Evolutionary conservation across 2,888 invertebrate genomes (phyloP).

Genomic region (Andrena bucephala): DNA sequence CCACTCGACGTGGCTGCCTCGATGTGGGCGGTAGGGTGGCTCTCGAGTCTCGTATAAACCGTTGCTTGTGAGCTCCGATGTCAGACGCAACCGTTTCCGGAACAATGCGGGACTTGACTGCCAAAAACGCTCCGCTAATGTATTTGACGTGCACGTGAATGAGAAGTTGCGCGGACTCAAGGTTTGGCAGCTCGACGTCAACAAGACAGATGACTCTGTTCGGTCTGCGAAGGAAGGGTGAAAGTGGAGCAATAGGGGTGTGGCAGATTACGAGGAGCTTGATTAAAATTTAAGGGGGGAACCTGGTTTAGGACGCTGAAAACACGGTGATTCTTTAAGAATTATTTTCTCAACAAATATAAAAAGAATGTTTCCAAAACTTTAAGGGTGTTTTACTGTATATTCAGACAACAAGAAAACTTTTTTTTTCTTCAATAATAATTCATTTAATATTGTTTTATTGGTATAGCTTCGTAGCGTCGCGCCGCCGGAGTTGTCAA

Average conservation of each 20-base stretch:
- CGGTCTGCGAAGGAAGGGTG: not conserved
- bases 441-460: too few species aligned
- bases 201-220: conserved; percentile 33
- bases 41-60: not conserved
- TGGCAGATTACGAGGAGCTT: too few species aligned
- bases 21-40: not conserved
- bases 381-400: too few species aligned
- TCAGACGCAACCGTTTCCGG: conserved; percentile 44
- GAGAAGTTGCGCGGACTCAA: not conserved
- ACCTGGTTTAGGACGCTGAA: too few species aligned
- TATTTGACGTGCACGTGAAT: conserved; percentile 18
- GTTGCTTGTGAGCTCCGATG: conserved; percentile 22
- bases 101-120: conserved; percentile 25
- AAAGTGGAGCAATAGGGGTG: not conserved
- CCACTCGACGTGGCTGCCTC: conserved; percentile 37
- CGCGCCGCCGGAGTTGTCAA: too few species aligned
- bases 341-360: too few species aligned
- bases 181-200: conserved; percentile 16
- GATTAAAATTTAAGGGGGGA: too few species aligned
- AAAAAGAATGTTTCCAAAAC: too few species aligned
- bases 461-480: too few species aligned
- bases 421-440: too few species aligned
- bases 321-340: too few species aligned
- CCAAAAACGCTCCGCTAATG: conserved; percentile 30
- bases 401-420: too few species aligned